Percentiles rank a stretch among this genome's conserved stretches.
Evolutionary conservation across 2,888 invertebrate species (phyloP).

Genomic region (Phoenoteleia sp.): DNA sequence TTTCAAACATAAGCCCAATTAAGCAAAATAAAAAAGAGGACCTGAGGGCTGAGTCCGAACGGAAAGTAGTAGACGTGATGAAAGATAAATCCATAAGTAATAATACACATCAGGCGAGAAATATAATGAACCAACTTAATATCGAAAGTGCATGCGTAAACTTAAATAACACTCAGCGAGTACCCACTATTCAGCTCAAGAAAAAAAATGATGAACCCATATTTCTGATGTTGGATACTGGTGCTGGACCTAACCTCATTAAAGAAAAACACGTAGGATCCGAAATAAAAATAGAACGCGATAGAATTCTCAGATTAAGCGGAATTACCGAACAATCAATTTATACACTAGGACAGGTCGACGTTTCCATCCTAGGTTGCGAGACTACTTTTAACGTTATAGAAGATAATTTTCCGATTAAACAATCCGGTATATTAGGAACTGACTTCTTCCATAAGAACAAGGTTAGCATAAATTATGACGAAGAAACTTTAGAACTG

Average conservation of each 20-base stretch:
- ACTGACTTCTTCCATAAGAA: constrained; percentile 39
- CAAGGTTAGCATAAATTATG: constrained; percentile 41
- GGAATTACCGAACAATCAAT: constrained; percentile 43
- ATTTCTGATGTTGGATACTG: constrained; percentile 47
- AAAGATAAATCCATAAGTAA: too few relatives aligned
- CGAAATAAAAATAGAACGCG: background rate
- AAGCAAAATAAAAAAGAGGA: too few relatives aligned
- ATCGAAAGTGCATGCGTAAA: constrained; percentile 19
- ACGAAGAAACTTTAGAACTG: constrained; percentile 13
- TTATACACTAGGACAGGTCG: constrained; percentile 18
- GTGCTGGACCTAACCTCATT: constrained; percentile 53
- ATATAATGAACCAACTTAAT: too few relatives aligned
- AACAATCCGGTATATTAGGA: constrained; percentile 53
- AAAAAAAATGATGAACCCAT: background rate
- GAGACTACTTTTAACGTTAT: constrained; percentile 45
- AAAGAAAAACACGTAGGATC: constrained; percentile 20
- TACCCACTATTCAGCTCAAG: background rate
- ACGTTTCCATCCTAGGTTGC: constrained; percentile 5
- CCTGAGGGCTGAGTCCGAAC: too few relatives aligned
- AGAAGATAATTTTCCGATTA: constrained; percentile 43
- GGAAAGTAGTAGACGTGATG: too few relatives aligned
- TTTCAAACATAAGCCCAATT: too few relatives aligned
- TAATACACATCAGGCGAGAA: too few relatives aligned
- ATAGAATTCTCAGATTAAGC: constrained; percentile 34
- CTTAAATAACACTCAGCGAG: constrained; percentile 2